phyloP scores from a whole-genome alignment of 2,113 vertebrate genomes.

The Ornithorhynchus anatinus region DNA sequence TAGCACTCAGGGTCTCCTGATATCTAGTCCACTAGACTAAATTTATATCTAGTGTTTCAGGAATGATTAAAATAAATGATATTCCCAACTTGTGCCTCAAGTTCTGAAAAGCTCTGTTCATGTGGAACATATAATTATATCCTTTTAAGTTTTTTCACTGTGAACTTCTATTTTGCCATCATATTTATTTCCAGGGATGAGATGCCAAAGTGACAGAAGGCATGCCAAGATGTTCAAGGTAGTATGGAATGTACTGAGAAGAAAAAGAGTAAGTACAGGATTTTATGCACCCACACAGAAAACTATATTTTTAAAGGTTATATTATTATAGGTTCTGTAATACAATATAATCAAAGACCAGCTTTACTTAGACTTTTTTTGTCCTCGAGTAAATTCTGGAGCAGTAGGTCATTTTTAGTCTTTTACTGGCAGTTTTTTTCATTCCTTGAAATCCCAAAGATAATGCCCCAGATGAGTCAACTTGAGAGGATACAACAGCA shows the following conservation, averaged over 20 bases:
- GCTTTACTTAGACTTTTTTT: not conserved
- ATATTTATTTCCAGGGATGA: conserved; percentile 29
- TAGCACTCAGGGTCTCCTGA: too few species aligned
- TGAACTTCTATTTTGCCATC: conserved; percentile 4
- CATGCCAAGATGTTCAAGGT: conserved; percentile 8
- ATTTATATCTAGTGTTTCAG: conserved; percentile 31
- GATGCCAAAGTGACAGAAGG: conserved; percentile 28
- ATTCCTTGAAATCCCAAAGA: conserved; percentile 21
- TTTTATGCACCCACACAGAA: not conserved
- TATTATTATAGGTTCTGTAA: not conserved
- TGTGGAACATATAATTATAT: too few species aligned
- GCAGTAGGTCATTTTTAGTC: not conserved
- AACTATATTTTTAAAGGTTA: not conserved
- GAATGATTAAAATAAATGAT: not conserved
- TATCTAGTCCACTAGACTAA: too few species aligned
- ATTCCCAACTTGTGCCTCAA: conserved; percentile 23
- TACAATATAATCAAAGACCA: not conserved
- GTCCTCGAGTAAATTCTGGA: conserved; percentile 16
- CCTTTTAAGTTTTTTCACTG: too few species aligned
- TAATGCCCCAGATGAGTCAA: not conserved
- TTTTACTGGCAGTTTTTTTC: conserved; percentile 1
- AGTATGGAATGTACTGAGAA: not conserved
- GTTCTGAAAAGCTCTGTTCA: conserved; percentile 8
- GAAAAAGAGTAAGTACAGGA: not conserved
- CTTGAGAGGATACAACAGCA: too few species aligned